These are phyloP conservation scores for Bergia sp. DNA, from an alignment of 92 coral and sea anemone genomes.

Conservation along the genomic window DNA sequence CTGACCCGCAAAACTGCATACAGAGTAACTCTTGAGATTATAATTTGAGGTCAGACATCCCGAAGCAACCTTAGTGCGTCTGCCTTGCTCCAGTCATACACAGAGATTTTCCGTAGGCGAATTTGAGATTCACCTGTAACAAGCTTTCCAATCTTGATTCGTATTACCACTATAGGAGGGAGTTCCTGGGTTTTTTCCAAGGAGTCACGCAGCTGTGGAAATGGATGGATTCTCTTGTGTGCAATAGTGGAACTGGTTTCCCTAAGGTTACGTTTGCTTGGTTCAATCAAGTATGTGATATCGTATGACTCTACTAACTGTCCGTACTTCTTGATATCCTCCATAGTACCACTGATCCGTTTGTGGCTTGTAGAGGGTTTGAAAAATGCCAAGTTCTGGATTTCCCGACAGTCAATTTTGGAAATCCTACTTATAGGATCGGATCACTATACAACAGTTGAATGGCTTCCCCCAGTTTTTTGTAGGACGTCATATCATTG, in stretches of 20 bases:
- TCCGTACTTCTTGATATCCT: conserved; percentile 56
- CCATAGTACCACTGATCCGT: conserved; percentile 73
- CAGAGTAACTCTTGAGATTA: too few relatives aligned
- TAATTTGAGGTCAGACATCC: too few relatives aligned
- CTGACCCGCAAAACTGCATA: too few relatives aligned
- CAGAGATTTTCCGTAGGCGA: conserved; percentile 58
- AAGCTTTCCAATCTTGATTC: conserved; percentile 52
- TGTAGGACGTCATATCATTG: conserved; percentile 54
- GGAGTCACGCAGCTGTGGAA: conserved; percentile 24
- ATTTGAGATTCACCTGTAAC: conserved; percentile 41
- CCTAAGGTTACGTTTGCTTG: background rate
- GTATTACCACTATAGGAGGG: conserved; percentile 33
- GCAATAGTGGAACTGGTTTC: conserved; percentile 68
- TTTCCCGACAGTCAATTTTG: conserved; percentile 31
- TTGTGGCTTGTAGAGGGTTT: conserved; percentile 10
- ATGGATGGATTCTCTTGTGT: conserved; percentile 78
- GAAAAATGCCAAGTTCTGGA: conserved; percentile 44
- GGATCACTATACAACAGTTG: conserved; percentile 61
- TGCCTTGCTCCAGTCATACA: conserved; percentile 75
- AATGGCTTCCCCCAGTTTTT: conserved; percentile 63
- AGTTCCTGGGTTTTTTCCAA: background rate
- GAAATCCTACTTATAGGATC: conserved; percentile 28
- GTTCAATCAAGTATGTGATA: conserved; percentile 39
- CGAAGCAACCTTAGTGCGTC: conserved; percentile 33
- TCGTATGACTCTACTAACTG: conserved; percentile 61